These are phyloP conservation scores for Lasioglossum figueresi DNA, from an alignment of 2,888 invertebrate species.

Conservation along the genomic window DNA sequence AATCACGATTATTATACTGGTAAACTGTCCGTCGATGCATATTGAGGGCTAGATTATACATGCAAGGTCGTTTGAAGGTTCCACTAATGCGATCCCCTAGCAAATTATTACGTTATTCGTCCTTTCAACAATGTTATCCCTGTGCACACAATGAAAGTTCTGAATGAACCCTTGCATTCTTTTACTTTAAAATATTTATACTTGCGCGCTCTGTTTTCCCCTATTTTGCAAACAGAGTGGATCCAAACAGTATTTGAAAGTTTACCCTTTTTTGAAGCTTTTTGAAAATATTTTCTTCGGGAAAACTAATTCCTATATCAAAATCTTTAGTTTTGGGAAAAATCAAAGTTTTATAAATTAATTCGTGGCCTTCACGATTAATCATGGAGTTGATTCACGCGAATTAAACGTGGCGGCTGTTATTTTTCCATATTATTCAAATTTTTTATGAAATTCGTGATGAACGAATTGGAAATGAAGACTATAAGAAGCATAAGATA, in stretches of 20 bases:
- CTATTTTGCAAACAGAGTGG: neutral
- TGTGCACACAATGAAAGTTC: neutral
- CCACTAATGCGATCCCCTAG: neutral
- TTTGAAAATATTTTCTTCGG: neutral
- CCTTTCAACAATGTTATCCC: neutral
- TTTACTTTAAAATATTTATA: neutral
- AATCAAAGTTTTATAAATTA: neutral
- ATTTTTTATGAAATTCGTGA: neutral
- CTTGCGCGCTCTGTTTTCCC: neutral
- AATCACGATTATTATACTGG: neutral
- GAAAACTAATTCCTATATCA: neutral
- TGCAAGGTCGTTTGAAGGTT: constrained; percentile 3
- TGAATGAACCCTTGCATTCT: neutral
- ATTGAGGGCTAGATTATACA: neutral
- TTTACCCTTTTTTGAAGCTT: neutral
- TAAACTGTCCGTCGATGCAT: constrained; percentile 2
- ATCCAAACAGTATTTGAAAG: neutral
- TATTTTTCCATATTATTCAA: neutral
- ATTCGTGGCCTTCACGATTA: neutral
- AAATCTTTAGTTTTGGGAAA: neutral
- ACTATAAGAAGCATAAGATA: neutral
- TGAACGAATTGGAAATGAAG: neutral
- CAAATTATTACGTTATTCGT: neutral
- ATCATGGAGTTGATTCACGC: neutral
- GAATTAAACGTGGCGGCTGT: neutral